A percentile compares a stretch with the other conserved stretches of the same genome.
phyloP scores from a whole-genome alignment of 2,113 vertebrate genomes.

The Erythrocebus patas region DNA sequence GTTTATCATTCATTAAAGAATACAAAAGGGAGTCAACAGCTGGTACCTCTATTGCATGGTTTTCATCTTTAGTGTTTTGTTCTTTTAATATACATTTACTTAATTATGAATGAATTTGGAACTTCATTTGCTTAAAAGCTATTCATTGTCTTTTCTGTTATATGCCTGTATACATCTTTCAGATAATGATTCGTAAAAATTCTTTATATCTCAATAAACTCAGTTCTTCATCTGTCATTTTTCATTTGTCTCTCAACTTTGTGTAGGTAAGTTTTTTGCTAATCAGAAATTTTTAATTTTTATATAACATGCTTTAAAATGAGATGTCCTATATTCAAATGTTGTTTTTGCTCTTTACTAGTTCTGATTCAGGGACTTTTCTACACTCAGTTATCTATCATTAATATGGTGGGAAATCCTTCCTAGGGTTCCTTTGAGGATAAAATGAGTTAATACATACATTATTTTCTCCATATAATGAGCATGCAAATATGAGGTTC shows the following conservation, averaged over 20 bases:
- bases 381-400: background rate
- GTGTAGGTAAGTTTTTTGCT: background rate
- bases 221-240: background rate
- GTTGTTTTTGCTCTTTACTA: background rate
- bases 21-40: background rate
- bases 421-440: background rate
- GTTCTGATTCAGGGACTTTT: background rate
- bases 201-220: background rate
- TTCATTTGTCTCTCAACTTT: background rate
- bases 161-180: background rate
- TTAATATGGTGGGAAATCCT: background rate
- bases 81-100: background rate
- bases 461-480: background rate
- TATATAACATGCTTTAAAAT: background rate
- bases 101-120: background rate
- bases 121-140: background rate
- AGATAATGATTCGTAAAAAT: background rate
- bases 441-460: background rate
- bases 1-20: background rate
- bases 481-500: background rate
- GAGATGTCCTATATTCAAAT: background rate
- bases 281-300: background rate
- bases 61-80: slow-evolving; percentile 3
- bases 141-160: background rate
- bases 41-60: no score